Evolutionary conservation across 2,888 invertebrate species (phyloP).

Genomic region (Phyllotreta cruciferae): DNA sequence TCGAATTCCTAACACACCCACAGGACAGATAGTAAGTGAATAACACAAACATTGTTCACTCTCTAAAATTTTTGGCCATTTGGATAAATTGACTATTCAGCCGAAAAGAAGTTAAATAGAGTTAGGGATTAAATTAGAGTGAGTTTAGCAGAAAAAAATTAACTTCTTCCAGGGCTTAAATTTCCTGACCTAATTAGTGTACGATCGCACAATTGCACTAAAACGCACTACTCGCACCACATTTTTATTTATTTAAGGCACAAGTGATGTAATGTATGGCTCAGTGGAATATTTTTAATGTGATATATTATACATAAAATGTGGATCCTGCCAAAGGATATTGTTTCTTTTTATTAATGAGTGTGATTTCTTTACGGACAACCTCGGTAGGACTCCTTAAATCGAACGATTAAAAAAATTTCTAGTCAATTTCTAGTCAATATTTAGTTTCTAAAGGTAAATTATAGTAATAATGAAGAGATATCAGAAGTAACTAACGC

Average conservation of each 20-base stretch:
- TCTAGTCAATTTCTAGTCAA: slow-evolving; percentile 32
- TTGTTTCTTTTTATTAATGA: slow-evolving; percentile 39
- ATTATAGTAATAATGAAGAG: slow-evolving; percentile 53
- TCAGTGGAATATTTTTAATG: slow-evolving; percentile 51
- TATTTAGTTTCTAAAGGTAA: slow-evolving; percentile 44
- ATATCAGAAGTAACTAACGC: slow-evolving; percentile 54
- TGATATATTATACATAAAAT: slow-evolving; percentile 50
- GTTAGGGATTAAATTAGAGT: slow-evolving; percentile 12
- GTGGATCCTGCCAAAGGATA: slow-evolving; percentile 51
- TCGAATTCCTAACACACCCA: too few species aligned
- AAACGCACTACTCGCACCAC: slow-evolving; percentile 46
- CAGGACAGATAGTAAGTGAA: not conserved
- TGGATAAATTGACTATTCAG: slow-evolving; percentile 3
- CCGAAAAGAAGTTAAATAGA: slow-evolving; percentile 26
- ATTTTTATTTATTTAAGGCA: slow-evolving; percentile 35
- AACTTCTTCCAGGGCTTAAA: slow-evolving; percentile 24
- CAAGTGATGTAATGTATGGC: slow-evolving; percentile 45
- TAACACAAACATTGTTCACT: not conserved
- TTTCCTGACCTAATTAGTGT: slow-evolving; percentile 23
- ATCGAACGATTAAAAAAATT: slow-evolving; percentile 25
- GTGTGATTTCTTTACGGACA: slow-evolving; percentile 44
- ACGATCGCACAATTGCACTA: slow-evolving; percentile 42
- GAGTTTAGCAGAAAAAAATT: not conserved
- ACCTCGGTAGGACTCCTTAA: slow-evolving; percentile 53
- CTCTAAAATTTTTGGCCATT: not conserved